These are phyloP conservation scores for Rhopalosiphum padi DNA, from an alignment of 1,140 invertebrate genomes.

Conservation along the genomic window DNA sequence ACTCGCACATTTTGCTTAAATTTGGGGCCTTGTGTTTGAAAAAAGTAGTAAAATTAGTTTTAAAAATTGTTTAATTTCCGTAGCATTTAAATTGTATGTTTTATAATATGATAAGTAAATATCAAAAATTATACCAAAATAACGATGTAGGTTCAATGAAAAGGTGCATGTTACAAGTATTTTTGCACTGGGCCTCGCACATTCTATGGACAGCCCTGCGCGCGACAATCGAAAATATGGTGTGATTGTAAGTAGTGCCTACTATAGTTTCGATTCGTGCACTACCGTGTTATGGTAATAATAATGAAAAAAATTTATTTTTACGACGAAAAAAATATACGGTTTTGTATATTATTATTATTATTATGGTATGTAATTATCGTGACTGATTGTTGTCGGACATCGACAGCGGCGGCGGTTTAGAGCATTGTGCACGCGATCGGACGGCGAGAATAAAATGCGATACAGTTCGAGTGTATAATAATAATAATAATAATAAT, in stretches of 20 bases:
- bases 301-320: background rate
- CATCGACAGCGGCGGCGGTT: background rate
- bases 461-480: background rate
- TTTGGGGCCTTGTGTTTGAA: no score
- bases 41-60: no score
- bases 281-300: background rate
- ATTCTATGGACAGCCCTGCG: no score
- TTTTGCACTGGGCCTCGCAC: no score
- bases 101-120: no score
- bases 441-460: background rate
- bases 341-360: background rate
- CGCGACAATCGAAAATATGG: background rate
- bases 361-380: background rate
- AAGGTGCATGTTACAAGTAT: no score
- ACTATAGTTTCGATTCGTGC: background rate
- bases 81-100: no score
- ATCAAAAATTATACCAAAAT: no score
- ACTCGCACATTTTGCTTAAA: no score
- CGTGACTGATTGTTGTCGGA: slow-evolving; percentile 7
- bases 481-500: background rate
- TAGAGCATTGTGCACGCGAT: background rate
- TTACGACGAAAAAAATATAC: background rate
- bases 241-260: no score
- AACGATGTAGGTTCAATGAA: no score
- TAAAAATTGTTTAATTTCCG: no score